phyloP scores from a whole-genome alignment of 2,797 vertebrate genomes.

The Poeciliopsis paucimaculata region DNA sequence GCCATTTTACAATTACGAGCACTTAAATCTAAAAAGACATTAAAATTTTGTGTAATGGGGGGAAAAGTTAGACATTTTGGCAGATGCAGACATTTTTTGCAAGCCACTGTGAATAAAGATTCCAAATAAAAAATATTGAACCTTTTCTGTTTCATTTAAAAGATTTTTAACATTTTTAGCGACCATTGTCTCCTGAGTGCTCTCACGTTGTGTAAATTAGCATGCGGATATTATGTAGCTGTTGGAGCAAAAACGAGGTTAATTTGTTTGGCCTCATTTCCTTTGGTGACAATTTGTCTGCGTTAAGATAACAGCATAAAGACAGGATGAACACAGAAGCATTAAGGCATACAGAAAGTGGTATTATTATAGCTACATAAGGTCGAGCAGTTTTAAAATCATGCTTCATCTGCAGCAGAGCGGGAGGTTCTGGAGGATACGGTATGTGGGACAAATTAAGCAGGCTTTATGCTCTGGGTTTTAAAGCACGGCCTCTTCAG shows the following conservation, averaged over 20 bases:
- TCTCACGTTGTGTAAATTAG: slow-evolving; percentile 26
- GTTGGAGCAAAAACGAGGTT: slow-evolving; percentile 37
- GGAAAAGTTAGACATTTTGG: neutral
- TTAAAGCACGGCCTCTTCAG: slow-evolving; percentile 78
- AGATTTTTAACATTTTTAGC: neutral
- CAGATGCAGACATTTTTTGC: neutral
- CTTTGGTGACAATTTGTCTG: slow-evolving; percentile 38
- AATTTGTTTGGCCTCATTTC: slow-evolving; percentile 63
- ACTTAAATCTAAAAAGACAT: neutral
- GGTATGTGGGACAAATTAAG: slow-evolving; percentile 79
- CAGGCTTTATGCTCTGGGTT: slow-evolving; percentile 73
- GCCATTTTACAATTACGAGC: neutral
- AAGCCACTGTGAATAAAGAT: neutral
- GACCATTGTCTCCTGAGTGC: neutral
- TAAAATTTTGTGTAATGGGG: neutral
- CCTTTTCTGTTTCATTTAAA: neutral
- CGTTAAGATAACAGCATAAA: slow-evolving; percentile 38
- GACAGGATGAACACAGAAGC: slow-evolving; percentile 27
- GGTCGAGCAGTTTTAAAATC: slow-evolving; percentile 37
- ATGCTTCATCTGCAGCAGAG: slow-evolving; percentile 37
- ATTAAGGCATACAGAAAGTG: slow-evolving; percentile 25
- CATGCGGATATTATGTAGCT: slow-evolving; percentile 23
- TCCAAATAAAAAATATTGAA: neutral
- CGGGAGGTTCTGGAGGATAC: slow-evolving; percentile 59
- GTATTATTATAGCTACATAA: slow-evolving; percentile 38